A percentile compares a stretch with the other conserved stretches of the same genome.
These are phyloP conservation scores for Leucoraja erinaceus DNA, from an alignment of 2,113 vertebrate species.

Conservation along the genomic window DNA sequence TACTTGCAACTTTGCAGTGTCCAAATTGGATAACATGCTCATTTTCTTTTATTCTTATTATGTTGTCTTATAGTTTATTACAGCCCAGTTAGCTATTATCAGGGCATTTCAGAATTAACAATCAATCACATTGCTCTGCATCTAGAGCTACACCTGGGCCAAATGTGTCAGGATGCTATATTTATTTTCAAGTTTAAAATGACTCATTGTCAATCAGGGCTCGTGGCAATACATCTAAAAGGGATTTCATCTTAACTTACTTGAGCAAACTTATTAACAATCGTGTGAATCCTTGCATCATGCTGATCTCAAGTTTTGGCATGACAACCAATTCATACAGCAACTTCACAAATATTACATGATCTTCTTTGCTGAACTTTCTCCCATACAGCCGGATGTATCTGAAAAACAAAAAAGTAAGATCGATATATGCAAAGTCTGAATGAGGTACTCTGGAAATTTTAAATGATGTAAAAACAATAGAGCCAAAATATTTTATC, in stretches of 20 bases:
- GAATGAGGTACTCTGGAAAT: not conserved
- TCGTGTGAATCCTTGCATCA: conserved; percentile 93
- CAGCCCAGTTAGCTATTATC: too few species aligned
- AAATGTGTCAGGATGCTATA: too few species aligned
- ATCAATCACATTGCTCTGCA: too few species aligned
- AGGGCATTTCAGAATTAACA: too few species aligned
- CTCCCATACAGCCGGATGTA: conserved; percentile 93
- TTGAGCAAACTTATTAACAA: conserved; percentile 90
- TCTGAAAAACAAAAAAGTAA: conserved; percentile 53
- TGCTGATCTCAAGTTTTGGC: conserved; percentile 89
- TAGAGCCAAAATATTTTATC: not conserved
- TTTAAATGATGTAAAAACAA: not conserved
- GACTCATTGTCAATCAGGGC: not conserved
- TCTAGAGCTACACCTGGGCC: too few species aligned
- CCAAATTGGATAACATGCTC: too few species aligned
- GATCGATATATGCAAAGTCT: not conserved
- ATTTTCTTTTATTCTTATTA: too few species aligned
- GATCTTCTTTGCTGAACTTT: conserved; percentile 97
- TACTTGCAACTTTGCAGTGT: too few species aligned
- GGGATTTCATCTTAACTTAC: conserved; percentile 59
- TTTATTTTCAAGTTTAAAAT: not conserved
- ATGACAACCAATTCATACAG: conserved; percentile 90
- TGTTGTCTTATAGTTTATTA: too few species aligned
- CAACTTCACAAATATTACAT: conserved; percentile 90
- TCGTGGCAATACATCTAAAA: not conserved